These are phyloP conservation scores for Mugil cephalus DNA, from an alignment of 2,113 vertebrate genomes.

Conservation along the genomic window DNA sequence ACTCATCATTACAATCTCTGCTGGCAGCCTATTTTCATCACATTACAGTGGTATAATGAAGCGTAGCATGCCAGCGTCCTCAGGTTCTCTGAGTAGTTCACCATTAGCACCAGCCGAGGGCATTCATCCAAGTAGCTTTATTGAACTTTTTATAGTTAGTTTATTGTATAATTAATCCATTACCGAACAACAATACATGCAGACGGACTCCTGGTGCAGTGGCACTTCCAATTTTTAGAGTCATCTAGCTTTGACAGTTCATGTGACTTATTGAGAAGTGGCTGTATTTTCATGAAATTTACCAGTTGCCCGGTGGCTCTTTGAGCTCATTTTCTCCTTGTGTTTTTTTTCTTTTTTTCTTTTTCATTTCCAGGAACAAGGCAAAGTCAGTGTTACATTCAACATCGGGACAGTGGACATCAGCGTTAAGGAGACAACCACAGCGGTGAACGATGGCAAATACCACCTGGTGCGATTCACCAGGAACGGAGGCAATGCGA, in stretches of 20 bases:
- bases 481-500: constrained; percentile 96
- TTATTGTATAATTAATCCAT: constrained; percentile 68
- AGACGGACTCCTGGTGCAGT: constrained; percentile 12
- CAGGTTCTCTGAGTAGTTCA: constrained; percentile 63
- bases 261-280: neutral
- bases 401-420: constrained; percentile 98
- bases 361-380: constrained; percentile 95
- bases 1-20: constrained; percentile 81
- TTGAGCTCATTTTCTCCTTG: constrained; percentile 7
- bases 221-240: neutral
- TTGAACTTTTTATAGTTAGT: constrained; percentile 64
- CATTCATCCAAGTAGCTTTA: constrained; percentile 63
- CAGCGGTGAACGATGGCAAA: constrained; percentile 93
- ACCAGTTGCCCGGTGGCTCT: neutral
- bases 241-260: neutral
- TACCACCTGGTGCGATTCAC: constrained; percentile 97
- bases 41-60: constrained; percentile 78
- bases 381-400: constrained; percentile 96
- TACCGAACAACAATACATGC: constrained; percentile 18
- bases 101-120: constrained; percentile 62
- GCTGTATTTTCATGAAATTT: neutral
- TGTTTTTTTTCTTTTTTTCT: constrained; percentile 29
- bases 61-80: constrained; percentile 56
- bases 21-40: constrained; percentile 81
- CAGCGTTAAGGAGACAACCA: constrained; percentile 92